phyloP scores from a whole-genome alignment of 2,797 vertebrate genomes.

The Trachops cirrhosus region DNA sequence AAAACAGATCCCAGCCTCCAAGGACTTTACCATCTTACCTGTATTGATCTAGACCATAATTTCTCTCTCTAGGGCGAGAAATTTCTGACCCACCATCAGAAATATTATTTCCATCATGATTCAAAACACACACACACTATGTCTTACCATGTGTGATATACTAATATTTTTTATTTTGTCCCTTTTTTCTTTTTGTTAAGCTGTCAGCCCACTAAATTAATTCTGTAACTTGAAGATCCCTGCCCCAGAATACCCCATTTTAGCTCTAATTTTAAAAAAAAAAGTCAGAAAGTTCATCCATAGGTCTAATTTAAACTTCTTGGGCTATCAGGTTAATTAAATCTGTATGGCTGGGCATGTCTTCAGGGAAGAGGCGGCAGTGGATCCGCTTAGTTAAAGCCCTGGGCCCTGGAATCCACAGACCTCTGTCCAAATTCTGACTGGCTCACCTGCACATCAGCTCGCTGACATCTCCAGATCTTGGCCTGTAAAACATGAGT shows the following conservation, averaged over 20 bases:
- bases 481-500: not conserved
- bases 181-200: not conserved
- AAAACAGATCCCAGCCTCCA: not conserved
- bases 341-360: not conserved
- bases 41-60: not conserved
- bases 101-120: not conserved
- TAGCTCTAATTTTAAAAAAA: not conserved
- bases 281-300: not conserved
- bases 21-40: not conserved
- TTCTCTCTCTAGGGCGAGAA: not conserved
- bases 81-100: not conserved
- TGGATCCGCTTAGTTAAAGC: not conserved
- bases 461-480: not conserved
- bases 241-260: not conserved
- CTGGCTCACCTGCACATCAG: not conserved
- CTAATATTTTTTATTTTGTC: not conserved
- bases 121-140: not conserved
- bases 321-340: not conserved
- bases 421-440: not conserved
- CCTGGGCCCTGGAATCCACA: not conserved
- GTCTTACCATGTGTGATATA: not conserved
- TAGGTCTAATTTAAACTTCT: not conserved
- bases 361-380: not conserved
- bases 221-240: not conserved
- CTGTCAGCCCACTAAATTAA: not conserved